Conservation (phyloP, 2,888 invertebrate species). For the Drosophila hamatofila region DNA sequence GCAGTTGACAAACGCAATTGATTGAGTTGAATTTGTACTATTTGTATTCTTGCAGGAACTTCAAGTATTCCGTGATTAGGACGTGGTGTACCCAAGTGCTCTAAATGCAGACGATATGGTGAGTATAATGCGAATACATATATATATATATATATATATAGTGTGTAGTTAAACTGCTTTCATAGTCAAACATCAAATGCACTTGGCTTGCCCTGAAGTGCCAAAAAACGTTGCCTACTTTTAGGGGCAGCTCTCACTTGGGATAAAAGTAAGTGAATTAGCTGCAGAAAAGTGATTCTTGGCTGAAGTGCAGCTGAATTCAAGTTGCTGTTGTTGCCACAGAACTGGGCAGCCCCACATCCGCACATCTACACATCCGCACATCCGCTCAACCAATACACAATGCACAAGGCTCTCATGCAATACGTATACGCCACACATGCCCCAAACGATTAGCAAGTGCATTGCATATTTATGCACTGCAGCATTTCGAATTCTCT, state of each 20-base stretch:
- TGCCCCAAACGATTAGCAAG: constrained; percentile 70
- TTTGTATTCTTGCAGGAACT: constrained; percentile 78
- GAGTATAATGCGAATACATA: constrained; percentile 45
- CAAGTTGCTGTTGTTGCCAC: constrained; percentile 1
- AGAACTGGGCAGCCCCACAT: neutral
- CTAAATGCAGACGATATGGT: constrained; percentile 86
- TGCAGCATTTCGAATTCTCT: constrained; percentile 46
- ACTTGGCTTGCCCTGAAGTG: neutral
- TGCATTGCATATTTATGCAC: constrained; percentile 71
- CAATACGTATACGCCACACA: constrained; percentile 67
- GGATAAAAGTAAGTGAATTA: constrained; percentile 4
- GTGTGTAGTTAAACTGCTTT: neutral
- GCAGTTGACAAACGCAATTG: constrained; percentile 13
- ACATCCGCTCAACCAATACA: constrained; percentile 5
- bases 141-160: neutral
- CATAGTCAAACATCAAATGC: constrained; percentile 10
- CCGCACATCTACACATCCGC: neutral
- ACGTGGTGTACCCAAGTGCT: constrained; percentile 85
- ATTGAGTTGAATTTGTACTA: constrained; percentile 20
- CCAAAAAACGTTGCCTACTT: constrained; percentile 44
- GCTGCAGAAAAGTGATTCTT: constrained; percentile 18
- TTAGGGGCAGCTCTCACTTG: constrained; percentile 24
- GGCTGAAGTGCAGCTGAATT: constrained; percentile 28
- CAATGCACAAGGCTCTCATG: constrained; percentile 46
- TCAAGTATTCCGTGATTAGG: constrained; percentile 83